Percentiles rank a stretch among this genome's conserved stretches.
phyloP scores from a whole-genome alignment of 2,888 invertebrate genomes.

The Sceliomorpha sp. region DNA sequence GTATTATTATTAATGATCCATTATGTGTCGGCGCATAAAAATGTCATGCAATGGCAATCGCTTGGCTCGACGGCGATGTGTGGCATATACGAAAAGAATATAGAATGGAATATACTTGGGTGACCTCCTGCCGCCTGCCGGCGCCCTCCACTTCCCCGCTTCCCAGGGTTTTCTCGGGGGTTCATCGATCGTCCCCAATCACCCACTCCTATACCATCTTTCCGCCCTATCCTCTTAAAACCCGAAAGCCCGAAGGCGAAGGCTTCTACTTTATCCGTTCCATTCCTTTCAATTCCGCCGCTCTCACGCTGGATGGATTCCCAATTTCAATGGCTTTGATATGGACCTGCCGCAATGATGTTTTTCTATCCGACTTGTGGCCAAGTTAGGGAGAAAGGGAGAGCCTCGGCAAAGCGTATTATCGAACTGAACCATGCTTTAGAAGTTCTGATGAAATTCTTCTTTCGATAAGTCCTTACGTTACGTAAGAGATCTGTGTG shows the following conservation, averaged over 20 bases:
- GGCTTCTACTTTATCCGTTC: conserved; percentile 43
- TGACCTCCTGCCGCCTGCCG: conserved; percentile 70
- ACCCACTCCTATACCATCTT: conserved; percentile 71
- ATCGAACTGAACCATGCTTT: no score
- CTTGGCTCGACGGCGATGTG: conserved; percentile 32
- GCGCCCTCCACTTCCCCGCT: conserved; percentile 58
- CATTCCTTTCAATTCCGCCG: conserved; percentile 40
- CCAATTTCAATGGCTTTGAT: conserved; percentile 46
- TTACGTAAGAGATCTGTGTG: no score
- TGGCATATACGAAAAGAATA: conserved; percentile 57
- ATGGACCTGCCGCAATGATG: conserved; percentile 21
- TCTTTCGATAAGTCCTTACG: no score
- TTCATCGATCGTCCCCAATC: conserved; percentile 79
- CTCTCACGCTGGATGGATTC: conserved; percentile 45
- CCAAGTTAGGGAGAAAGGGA: conserved; percentile 5
- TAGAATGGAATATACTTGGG: conserved; percentile 64
- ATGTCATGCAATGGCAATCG: conserved; percentile 52
- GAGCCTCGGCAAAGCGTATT: conserved; percentile 2
- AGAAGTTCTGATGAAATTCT: no score
- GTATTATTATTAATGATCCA: conserved; percentile 39
- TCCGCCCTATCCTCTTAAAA: conserved; percentile 66
- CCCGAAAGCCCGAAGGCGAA: conserved; percentile 62
- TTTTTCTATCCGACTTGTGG: conserved; percentile 18
- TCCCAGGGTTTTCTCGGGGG: conserved; percentile 71
- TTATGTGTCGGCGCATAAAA: conserved; percentile 47